Percentiles rank a stretch among this genome's conserved stretches.
Conservation (phyloP, 2,113 vertebrate genomes). For the Amblyopsis rosae region DNA sequence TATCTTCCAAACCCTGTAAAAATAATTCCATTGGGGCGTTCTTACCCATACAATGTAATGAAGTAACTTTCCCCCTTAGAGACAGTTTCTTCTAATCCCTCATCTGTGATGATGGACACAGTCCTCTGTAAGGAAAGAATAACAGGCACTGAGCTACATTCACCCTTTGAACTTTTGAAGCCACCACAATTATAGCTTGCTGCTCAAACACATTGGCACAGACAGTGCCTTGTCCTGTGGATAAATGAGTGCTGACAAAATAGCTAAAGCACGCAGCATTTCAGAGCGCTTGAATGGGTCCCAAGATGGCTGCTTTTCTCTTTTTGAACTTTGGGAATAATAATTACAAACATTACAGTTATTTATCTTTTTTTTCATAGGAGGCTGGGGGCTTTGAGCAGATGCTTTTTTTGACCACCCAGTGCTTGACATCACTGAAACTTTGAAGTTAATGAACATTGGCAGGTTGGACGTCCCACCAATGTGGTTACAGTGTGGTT, state of each 20-base stretch:
- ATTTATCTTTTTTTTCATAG: not conserved
- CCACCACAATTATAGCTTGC: constrained; percentile 66
- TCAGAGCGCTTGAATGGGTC: constrained; percentile 45
- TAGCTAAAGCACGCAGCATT: constrained; percentile 46
- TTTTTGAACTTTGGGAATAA: constrained; percentile 28
- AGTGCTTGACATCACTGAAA: not conserved
- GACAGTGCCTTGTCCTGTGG: constrained; percentile 68
- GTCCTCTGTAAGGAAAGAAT: constrained; percentile 58
- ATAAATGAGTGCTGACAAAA: constrained; percentile 73
- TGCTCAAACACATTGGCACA: constrained; percentile 69
- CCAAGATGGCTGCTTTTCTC: constrained; percentile 31
- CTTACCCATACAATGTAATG: too few species aligned
- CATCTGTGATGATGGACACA: constrained; percentile 6
- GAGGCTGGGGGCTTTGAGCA: too few species aligned
- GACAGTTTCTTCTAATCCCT: not conserved
- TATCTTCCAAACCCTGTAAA: too few species aligned
- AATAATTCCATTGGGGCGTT: too few species aligned
- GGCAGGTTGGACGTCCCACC: not conserved
- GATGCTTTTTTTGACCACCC: too few species aligned
- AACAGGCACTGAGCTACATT: constrained; percentile 45
- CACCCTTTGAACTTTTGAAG: constrained; percentile 65
- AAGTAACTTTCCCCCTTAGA: not conserved
- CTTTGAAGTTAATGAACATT: constrained; percentile 27
- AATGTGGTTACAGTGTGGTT: constrained; percentile 2
- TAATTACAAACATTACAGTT: constrained; percentile 43